Conservation (phyloP, 2,113 vertebrate species). For the Ailurus styani region DNA sequence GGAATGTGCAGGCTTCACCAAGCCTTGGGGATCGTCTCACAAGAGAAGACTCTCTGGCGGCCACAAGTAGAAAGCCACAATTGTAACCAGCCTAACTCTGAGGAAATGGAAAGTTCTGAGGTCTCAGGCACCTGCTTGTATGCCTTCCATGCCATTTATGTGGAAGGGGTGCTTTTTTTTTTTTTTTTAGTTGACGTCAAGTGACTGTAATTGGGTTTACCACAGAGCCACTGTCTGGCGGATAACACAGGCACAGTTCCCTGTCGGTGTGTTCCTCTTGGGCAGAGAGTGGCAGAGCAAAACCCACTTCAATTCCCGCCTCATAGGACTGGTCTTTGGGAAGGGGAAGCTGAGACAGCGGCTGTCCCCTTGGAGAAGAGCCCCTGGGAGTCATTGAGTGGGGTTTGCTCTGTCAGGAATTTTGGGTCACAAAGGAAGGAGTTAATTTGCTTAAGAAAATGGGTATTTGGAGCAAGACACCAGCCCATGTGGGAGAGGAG, state of each 20-base stretch:
- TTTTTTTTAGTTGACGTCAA: neutral
- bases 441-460: neutral
- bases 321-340: neutral
- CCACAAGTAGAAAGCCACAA: neutral
- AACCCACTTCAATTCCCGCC: neutral
- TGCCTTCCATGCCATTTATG: neutral
- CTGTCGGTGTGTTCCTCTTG: neutral
- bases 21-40: accelerated
- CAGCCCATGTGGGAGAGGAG: neutral
- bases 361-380: neutral
- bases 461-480: neutral
- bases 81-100: neutral
- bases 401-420: neutral
- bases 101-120: neutral
- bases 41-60: neutral
- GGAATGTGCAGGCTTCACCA: neutral
- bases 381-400: neutral
- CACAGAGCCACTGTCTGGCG: neutral
- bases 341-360: neutral
- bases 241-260: neutral
- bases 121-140: neutral
- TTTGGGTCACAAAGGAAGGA: neutral
- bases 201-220: neutral
- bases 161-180: neutral
- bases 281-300: neutral